Percentiles rank a stretch among this genome's conserved stretches.
Conservation (phyloP, 2,113 vertebrate species). For the Casuarius casuarius region DNA sequence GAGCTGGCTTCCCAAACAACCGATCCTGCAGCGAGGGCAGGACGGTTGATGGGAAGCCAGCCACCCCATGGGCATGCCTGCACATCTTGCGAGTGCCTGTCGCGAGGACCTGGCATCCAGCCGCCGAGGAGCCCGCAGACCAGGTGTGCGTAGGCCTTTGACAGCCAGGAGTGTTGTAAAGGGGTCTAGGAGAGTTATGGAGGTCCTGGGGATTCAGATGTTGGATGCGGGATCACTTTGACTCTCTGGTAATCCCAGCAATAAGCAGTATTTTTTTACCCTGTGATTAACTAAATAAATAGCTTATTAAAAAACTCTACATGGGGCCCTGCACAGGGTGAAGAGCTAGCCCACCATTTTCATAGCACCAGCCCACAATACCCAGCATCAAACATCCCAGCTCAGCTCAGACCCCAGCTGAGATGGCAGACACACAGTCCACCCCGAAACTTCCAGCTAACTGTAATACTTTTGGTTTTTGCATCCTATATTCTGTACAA, state of each 20-base stretch:
- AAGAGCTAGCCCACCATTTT: too few species aligned
- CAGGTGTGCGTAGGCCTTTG: background rate
- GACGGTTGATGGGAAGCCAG: too few species aligned
- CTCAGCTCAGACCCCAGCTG: too few species aligned
- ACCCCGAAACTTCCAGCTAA: background rate
- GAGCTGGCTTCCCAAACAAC: background rate
- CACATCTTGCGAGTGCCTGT: too few species aligned
- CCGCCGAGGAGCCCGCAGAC: too few species aligned
- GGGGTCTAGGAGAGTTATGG: background rate
- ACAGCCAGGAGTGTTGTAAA: background rate
- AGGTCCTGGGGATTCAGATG: background rate
- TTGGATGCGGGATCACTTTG: background rate
- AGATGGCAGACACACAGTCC: background rate
- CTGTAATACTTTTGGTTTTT: background rate
- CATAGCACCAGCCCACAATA: too few species aligned
- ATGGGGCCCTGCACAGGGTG: background rate
- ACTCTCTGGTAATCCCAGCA: too few species aligned
- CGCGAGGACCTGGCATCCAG: too few species aligned
- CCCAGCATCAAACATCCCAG: too few species aligned
- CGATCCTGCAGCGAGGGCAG: too few species aligned
- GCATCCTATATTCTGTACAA: conserved; percentile 31
- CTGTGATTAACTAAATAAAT: background rate
- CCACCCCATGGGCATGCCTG: too few species aligned
- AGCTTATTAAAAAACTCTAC: background rate
- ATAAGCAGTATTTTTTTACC: too few species aligned